Evolutionary conservation across 2,888 invertebrate species (phyloP), one percentile per base, ranked within the genome.

Genomic region (Bursaphelenchus okinawaensis): DNA sequence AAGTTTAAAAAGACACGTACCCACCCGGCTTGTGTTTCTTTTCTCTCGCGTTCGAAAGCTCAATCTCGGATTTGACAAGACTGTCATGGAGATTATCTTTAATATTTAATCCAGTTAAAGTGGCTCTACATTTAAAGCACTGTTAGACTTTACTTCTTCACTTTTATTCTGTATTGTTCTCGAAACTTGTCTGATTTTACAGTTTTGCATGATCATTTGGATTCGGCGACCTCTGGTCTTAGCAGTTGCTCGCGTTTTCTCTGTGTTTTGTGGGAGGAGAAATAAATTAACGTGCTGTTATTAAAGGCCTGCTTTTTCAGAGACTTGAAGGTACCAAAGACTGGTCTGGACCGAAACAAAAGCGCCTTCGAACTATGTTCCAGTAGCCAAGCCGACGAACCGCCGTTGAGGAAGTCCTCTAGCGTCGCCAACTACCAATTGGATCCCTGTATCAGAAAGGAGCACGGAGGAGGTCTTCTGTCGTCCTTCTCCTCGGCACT

Each of bases 321-420:
- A 40, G 40, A 40, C n/a, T 40, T 40, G 40, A 40, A 40, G 20
- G 22, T 29, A 9, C 31, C 61, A n/a, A 63, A 29, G 19, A 16
- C 63, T 12, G 8, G 31, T 16, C 26, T 66, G 27, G 66, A 66
- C 52, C 66, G 66, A 9, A 66, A 66, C 56, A 66, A 56, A 50
- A 66, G 63, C 51, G 66, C 66, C 26, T 22, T 66, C 22, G 66
- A 67, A 31, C 28, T 66, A 16, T 55, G 57, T 23, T 56, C 64
- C 16, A 27, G 27, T 4, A 51, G 19, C 23, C 51, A 54, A 55
- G 51, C 22, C 20, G 51, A 63, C 9, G 23, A 26, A 40, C 26
- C 58, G 19, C 22, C 61, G 55, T 62, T 68, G 26, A 66, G 66
- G 24, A 66, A 66, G 59, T 55, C 62, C 9, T 40, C 68, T 27